Percentiles rank a stretch among this genome's conserved stretches.
phyloP scores from a whole-genome alignment of 1,140 invertebrate species.

The Macrocentrus cingulum region DNA sequence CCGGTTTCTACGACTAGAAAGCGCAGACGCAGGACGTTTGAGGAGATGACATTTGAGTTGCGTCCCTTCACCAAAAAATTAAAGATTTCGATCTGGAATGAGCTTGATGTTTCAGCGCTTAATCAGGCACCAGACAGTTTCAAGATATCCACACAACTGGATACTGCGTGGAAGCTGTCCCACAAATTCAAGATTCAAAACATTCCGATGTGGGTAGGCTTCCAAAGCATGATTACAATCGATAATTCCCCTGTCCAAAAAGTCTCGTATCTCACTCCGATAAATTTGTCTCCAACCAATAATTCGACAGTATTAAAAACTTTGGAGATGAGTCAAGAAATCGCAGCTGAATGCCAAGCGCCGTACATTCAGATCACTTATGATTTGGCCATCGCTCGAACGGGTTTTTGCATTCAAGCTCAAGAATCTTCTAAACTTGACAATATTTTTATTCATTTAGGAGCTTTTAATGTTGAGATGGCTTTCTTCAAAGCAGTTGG shows the following conservation, averaged over 20 bases:
- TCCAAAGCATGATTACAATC: conserved; percentile 18
- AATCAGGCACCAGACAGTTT: no score
- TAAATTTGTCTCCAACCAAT: conserved; percentile 11
- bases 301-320: neutral
- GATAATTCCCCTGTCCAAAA: neutral
- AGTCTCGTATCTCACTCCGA: conserved; percentile 5
- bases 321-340: neutral
- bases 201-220: conserved; percentile 24
- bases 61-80: no score
- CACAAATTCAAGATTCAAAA: conserved; percentile 20
- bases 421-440: neutral
- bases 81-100: no score
- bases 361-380: conserved; percentile 4
- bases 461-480: neutral
- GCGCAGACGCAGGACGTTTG: no score
- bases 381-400: conserved; percentile 14
- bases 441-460: conserved; percentile 10
- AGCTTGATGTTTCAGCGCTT: no score
- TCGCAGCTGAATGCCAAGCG: neutral
- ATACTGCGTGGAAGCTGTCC: conserved; percentile 14
- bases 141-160: no score
- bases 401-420: neutral
- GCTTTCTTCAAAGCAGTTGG: conserved; percentile 7
- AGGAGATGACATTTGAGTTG: no score
- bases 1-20: no score